Base-by-base conservation (phyloP, 2,888 invertebrate species). In the Orgyia antiqua region DNA sequence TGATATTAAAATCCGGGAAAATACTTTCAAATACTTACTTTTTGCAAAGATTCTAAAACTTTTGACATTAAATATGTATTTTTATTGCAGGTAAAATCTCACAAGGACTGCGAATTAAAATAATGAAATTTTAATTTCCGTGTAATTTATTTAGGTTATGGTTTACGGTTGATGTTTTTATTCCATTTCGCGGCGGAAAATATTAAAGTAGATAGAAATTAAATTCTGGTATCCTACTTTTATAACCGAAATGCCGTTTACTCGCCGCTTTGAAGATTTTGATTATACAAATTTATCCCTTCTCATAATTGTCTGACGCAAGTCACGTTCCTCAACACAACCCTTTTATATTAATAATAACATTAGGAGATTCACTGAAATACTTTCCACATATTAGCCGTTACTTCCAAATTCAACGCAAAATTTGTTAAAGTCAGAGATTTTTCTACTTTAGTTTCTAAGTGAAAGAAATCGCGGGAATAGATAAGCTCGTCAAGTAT, bases 1-100 rank as follows among this genome's bases (percentile, higher is more conserved):
- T 68, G 61, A 73, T 72, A 72, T 70, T 65, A 69, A 68, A 63
- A 64, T 62, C 60, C 56, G 47, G 56, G 51, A 49, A 60, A 64
- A 67, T 70, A 63, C 63, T 68, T 66, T 56, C 40, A 48, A 58
- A 62, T 64, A 66, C 58, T 59, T 58, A 50, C 55, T 51, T 53
- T 56, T 49, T 51, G 43, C 39, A 32, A 44, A 51, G 27, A 53
- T 53, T 51, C 46, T 49, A 45, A 36, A 51, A 51, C 49, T 49
- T 51, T 24, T 39, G 9, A 45, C 49, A 45, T 51, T 49, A 53
- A 52, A 57, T 60, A 52, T 51, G 42, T 48, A 43, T 42, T 47
- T 44, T 44, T 42, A 45, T 45, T 41, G 37, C 42, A 41, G 42
- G 45, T 51, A 45, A 40, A 40, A 48, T 47, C 27, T 31, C 15